phyloP scores from a whole-genome alignment of 2,797 vertebrate genomes.

The Ciconia nigra region DNA sequence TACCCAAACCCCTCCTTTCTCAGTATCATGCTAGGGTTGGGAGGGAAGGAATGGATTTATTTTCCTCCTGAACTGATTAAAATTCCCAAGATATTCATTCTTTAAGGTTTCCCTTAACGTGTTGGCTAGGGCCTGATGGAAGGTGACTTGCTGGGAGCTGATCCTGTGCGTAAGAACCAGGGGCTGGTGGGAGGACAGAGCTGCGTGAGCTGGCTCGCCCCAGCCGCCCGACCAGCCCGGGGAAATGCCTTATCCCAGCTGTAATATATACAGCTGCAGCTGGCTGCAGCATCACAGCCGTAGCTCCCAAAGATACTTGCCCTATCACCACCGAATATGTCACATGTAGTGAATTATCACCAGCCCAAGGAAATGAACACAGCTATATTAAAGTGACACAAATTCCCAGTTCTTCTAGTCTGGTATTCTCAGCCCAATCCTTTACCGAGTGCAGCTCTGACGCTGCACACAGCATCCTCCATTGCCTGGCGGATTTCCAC shows the following conservation, averaged over 20 bases:
- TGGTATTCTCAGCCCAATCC: not conserved
- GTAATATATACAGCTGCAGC: not conserved
- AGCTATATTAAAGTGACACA: not conserved
- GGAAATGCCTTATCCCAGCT: not conserved
- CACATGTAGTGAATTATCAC: not conserved
- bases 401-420: not conserved
- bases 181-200: not conserved
- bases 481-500: not conserved
- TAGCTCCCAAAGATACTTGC: not conserved
- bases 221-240: not conserved
- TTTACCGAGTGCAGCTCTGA: not conserved
- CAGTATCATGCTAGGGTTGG: not conserved
- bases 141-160: not conserved
- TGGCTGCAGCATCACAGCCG: not conserved
- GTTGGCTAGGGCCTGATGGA: not conserved
- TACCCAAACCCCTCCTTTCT: not conserved
- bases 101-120: not conserved
- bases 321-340: accelerated
- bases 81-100: not conserved
- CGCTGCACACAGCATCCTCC: not conserved
- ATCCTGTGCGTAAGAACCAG: accelerated
- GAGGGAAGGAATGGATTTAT: not conserved
- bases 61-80: not conserved
- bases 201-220: accelerated
- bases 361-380: not conserved